A percentile compares a stretch with the other conserved stretches of the same genome.
These are phyloP conservation scores for Cylloceria caligata DNA, from an alignment of 2,888 invertebrate species.

Conservation along the genomic window DNA sequence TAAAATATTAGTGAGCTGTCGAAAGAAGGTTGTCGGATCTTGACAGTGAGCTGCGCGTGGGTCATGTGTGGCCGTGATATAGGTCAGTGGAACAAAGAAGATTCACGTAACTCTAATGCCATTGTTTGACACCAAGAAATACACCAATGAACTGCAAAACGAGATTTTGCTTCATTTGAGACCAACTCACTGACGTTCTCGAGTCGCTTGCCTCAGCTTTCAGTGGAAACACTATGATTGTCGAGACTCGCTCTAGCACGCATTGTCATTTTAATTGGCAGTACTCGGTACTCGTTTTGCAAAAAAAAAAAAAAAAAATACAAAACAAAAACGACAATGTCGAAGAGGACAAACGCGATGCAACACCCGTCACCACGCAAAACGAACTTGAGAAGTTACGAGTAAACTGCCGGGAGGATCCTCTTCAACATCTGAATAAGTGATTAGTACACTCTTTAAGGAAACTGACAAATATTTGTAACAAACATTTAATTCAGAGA, in stretches of 20 bases:
- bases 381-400: not conserved
- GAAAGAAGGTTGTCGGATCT: constrained; percentile 16
- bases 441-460: constrained; percentile 3
- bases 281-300: constrained; percentile 57
- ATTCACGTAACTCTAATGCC: constrained; percentile 42
- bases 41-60: constrained; percentile 28
- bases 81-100: constrained; percentile 48
- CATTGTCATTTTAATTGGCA: constrained; percentile 73
- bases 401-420: constrained; percentile 9
- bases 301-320: constrained; percentile 65
- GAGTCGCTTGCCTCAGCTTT: constrained; percentile 19
- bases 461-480: constrained; percentile 26
- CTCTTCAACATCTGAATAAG: not conserved
- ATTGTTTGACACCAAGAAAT: constrained; percentile 47
- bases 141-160: constrained; percentile 10
- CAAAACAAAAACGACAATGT: constrained; percentile 55
- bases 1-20: constrained; percentile 44
- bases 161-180: constrained; percentile 6
- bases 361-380: constrained; percentile 1
- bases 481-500: constrained; percentile 23
- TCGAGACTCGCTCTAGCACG: constrained; percentile 34
- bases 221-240: constrained; percentile 26
- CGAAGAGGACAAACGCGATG: constrained; percentile 27
- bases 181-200: constrained; percentile 19
- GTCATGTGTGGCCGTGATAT: constrained; percentile 33